Evolutionary conservation across 2,797 vertebrate species (phyloP).

Genomic region (Sphenopsis melanotis): DNA sequence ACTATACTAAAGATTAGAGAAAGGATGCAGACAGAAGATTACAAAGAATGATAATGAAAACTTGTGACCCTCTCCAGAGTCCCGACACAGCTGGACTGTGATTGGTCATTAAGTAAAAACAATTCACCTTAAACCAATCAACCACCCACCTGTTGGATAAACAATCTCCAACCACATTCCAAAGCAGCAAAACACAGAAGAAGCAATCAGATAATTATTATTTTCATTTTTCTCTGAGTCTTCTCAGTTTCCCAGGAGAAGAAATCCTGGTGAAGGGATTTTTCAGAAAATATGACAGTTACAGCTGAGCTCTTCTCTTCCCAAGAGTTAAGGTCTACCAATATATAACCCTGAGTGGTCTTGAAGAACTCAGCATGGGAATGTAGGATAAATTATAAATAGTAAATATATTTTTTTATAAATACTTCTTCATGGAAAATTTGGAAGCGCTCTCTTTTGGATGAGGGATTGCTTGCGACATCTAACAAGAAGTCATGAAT

Average conservation of each 20-base stretch:
- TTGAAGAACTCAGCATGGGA: background rate
- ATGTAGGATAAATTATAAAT: background rate
- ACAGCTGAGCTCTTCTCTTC: background rate
- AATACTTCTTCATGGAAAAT: background rate
- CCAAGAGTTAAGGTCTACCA: background rate
- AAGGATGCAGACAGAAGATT: background rate
- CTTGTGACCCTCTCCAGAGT: background rate
- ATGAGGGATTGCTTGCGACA: fast-evolving
- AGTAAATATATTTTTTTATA: background rate
- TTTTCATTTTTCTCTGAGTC: background rate
- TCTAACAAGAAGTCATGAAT: background rate
- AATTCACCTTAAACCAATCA: background rate
- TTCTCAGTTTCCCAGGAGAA: background rate
- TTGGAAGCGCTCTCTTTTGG: background rate
- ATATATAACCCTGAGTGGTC: background rate
- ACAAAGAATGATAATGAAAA: background rate
- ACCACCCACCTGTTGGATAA: background rate
- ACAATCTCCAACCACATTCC: background rate
- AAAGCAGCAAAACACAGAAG: background rate
- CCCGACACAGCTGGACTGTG: background rate
- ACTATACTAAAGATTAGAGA: background rate
- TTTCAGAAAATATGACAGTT: background rate
- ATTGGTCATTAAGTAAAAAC: background rate
- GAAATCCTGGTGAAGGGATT: background rate
- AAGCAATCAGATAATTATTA: background rate